A percentile compares a stretch with the other conserved stretches of the same genome.
Conservation (phyloP, 2,888 invertebrate genomes). For the Pyrrhosoma nymphula region DNA sequence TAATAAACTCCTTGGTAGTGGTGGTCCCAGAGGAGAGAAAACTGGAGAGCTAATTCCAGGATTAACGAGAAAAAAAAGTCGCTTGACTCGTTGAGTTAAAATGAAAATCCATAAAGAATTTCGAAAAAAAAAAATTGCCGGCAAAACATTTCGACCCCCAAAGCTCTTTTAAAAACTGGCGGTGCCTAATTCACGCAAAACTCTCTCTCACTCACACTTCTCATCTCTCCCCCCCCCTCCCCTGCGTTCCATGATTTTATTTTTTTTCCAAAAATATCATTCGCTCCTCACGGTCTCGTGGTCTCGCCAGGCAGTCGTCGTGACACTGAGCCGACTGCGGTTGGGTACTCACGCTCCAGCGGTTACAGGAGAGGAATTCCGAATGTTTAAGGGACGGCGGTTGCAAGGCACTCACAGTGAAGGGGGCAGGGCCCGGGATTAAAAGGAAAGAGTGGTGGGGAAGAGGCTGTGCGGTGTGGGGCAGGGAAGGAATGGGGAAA, state of each 20-base stretch:
- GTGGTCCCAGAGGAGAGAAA: not conserved
- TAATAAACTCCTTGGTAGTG: constrained; percentile 36
- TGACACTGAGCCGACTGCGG: constrained; percentile 19
- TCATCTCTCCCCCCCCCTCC: not conserved
- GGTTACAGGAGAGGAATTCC: constrained; percentile 11
- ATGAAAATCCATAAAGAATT: constrained; percentile 32
- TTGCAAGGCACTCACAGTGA: constrained; percentile 3
- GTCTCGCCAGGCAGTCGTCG: not conserved
- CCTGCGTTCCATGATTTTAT: not conserved
- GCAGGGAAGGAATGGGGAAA: not conserved
- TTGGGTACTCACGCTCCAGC: not conserved
- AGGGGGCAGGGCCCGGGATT: not conserved
- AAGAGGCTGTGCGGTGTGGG: not conserved
- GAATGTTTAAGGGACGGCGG: not conserved
- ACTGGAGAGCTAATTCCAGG: constrained; percentile 14
- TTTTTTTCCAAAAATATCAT: not conserved
- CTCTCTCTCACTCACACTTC: not conserved
- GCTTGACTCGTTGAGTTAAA: not conserved
- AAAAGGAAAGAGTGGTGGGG: not conserved
- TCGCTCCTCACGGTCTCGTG: not conserved
- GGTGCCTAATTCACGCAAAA: not conserved
- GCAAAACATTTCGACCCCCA: not conserved
- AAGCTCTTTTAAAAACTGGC: not conserved
- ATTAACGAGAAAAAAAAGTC: constrained; percentile 16
- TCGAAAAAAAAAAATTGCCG: not conserved